A percentile compares a stretch with the other conserved stretches of the same genome.
Conservation (phyloP, 2,113 vertebrate genomes). For the Rhinoptilus africanus region DNA sequence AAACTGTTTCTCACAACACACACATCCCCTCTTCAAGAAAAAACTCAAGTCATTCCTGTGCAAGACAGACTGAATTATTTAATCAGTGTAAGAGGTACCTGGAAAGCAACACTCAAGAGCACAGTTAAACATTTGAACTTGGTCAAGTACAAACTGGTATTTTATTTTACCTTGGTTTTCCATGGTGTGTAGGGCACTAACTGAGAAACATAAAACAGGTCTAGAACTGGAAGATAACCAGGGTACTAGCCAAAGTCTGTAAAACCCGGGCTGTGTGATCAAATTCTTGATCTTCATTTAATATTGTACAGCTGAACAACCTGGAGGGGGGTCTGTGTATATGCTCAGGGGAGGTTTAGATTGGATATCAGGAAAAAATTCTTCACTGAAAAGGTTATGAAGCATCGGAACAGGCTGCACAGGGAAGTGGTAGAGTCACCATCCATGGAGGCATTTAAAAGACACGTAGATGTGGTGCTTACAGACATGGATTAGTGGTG, state of each 20-base stretch:
- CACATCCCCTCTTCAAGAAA: not conserved
- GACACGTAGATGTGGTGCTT: fast-evolving
- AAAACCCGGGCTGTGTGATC: not conserved
- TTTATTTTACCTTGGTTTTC: not conserved
- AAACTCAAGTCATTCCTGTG: not conserved
- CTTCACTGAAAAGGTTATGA: not conserved
- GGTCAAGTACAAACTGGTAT: not conserved
- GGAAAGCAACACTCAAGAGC: not conserved
- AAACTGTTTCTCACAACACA: not conserved
- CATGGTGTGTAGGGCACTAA: not conserved
- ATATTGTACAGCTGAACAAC: not conserved
- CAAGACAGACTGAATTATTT: not conserved
- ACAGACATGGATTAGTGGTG: not conserved
- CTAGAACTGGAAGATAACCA: not conserved
- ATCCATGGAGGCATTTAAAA: not conserved
- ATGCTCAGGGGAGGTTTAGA: not conserved
- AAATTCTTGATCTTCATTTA: not conserved
- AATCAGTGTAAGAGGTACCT: not conserved
- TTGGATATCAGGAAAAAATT: not conserved
- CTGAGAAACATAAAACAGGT: not conserved
- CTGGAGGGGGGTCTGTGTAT: not conserved
- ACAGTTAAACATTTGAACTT: not conserved
- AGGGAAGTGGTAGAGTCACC: not conserved
- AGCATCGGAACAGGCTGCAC: not conserved
- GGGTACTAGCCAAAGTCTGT: not conserved